These are phyloP conservation scores for Stigmatopora nigra DNA, from an alignment of 2,113 vertebrate species.

Conservation along the genomic window DNA sequence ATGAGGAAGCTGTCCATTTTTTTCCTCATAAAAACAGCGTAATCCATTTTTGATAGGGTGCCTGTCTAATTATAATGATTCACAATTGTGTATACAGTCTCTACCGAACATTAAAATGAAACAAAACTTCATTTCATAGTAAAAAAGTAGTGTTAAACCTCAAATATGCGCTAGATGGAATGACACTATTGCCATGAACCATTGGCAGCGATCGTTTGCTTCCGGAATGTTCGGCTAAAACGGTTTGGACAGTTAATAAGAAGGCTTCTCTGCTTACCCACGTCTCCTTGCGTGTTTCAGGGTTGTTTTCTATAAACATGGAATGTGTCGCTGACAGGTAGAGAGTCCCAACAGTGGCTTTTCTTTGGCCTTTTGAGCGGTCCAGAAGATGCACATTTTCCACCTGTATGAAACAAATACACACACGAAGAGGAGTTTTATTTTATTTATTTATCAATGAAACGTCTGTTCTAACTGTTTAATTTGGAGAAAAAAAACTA, in stretches of 20 bases:
- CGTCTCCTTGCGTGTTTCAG: slow-evolving; percentile 87
- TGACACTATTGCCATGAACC: neutral
- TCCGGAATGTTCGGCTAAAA: no score
- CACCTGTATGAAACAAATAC: slow-evolving; percentile 66
- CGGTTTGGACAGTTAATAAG: no score
- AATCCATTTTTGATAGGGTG: no score
- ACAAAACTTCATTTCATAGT: no score
- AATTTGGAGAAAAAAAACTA: no score
- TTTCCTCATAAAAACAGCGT: neutral
- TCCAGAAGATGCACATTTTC: slow-evolving; percentile 88
- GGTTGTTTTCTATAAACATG: slow-evolving; percentile 89
- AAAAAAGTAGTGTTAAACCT: neutral
- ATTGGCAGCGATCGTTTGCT: no score
- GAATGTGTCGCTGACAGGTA: slow-evolving; percentile 93
- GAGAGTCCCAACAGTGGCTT: slow-evolving; percentile 77
- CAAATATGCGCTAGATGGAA: neutral
- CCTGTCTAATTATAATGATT: neutral
- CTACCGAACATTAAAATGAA: neutral
- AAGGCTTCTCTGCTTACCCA: slow-evolving; percentile 73
- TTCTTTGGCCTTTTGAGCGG: slow-evolving; percentile 76
- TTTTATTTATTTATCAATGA: no score
- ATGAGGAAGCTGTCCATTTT: slow-evolving; percentile 10
- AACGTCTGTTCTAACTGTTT: no score
- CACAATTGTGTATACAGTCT: neutral
- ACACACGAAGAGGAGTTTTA: neutral